Evolutionary conservation across 1,140 invertebrate species (phyloP).

Genomic region (Matsumurasca onukii): DNA sequence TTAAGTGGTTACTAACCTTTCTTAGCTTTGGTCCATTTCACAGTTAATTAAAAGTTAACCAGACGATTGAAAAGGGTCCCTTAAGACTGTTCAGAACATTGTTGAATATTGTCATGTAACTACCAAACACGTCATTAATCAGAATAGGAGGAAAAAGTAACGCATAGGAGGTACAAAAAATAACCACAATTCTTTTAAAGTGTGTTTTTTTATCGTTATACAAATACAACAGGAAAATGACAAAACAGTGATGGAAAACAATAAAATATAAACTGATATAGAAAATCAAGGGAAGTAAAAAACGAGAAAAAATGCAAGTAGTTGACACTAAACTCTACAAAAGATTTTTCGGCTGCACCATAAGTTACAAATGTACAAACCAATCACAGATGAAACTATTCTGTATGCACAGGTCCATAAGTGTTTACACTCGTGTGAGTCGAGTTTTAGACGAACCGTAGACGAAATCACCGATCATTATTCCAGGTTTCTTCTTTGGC

Average conservation of each 20-base stretch:
- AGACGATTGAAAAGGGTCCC: too few species aligned
- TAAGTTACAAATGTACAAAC: constrained; percentile 24
- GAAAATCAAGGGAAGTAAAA: neutral
- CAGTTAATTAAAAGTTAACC: too few species aligned
- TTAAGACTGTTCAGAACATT: too few species aligned
- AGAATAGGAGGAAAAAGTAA: too few species aligned
- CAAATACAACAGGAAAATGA: constrained; percentile 26
- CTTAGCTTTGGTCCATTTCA: too few species aligned
- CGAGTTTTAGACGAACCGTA: neutral
- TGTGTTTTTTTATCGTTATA: constrained; percentile 20
- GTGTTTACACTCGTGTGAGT: constrained; percentile 3
- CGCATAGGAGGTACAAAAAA: neutral
- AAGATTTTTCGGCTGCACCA: constrained; percentile 17
- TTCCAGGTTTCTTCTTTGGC: constrained; percentile 20
- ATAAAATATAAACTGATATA: constrained; percentile 23
- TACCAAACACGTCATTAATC: too few species aligned
- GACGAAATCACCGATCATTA: neutral
- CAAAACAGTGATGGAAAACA: constrained; percentile 18
- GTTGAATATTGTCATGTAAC: too few species aligned
- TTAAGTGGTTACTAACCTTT: too few species aligned
- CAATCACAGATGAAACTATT: constrained; percentile 17
- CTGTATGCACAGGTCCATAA: neutral
- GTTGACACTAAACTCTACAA: neutral
- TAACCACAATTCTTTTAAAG: neutral
- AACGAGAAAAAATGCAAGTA: neutral